Evolutionary conservation across 2,797 vertebrate genomes (phyloP), one percentile per base, ranked within the genome.

Genomic region (Acrossocheilus fasciatus): DNA sequence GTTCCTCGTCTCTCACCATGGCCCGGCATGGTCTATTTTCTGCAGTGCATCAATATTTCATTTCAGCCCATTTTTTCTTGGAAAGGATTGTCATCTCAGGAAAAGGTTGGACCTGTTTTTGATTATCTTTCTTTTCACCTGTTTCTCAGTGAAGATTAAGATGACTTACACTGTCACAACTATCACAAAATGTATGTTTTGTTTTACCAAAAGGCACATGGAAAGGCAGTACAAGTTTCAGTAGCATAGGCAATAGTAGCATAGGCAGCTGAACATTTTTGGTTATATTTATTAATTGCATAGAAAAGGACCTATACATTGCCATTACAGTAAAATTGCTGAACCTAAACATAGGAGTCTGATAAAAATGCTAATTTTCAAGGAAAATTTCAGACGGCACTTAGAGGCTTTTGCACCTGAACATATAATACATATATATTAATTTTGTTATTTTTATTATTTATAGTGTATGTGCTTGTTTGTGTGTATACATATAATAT

Each of bases 1-100:
- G 82, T 89, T 86, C 47, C 57, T 92, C 89, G 87, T 88, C 81
- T 73, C 72, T 92, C 88, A 86, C 83, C 86, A 83, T 92, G 88
- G 92, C 89, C 91, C 86, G 69, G 91, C 34, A n/a, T 52, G 92
- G 90, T 94, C 94, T 95, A 95, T 95, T 96, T 95, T 94, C 91
- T 93, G 92, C 93, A 86, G 83, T 78, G 80, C 91, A 95, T 95
- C 90, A 94, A 94, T 95, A 94, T 96, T 95, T 95, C 92, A 95
- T 94, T 86, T 36, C 85, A 83, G 92, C 91, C 92, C 92, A 94
- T 91, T 95, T 92, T 91, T 95, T 92, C 91, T 93, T 88, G 47
- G 91, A 89, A 84, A 93, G 73, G 45, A 89, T 92, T 94, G 93
- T 92, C 92, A 94, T 95, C 88, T 86, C 88, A 89, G 88, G 87